Conservation (phyloP, 2,113 vertebrate genomes). For the Hyaena hyaena region DNA sequence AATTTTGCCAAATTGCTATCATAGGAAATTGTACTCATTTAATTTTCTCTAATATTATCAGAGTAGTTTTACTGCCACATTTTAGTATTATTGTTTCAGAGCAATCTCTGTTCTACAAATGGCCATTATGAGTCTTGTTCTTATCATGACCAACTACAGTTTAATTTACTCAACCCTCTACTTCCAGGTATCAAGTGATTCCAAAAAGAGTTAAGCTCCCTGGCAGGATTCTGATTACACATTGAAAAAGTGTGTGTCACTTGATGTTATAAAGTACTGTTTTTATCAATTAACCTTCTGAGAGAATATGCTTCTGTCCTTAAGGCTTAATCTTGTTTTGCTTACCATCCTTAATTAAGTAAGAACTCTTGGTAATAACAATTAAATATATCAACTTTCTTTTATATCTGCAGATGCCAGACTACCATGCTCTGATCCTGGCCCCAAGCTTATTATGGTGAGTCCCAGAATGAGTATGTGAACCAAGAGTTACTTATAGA, state of each 20-base stretch:
- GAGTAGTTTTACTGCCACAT: not conserved
- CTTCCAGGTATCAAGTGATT: conserved; percentile 3
- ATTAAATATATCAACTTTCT: conserved; percentile 18
- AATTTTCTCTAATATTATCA: not conserved
- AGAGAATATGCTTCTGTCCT: not conserved
- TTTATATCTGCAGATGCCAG: not conserved
- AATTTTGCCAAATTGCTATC: not conserved
- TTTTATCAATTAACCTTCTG: conserved; percentile 29
- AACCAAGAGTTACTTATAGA: conserved; percentile 28
- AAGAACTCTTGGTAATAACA: conserved; percentile 27
- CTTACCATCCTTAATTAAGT: conserved; percentile 37
- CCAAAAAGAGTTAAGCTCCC: not conserved
- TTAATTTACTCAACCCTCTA: conserved; percentile 5
- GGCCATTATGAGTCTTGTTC: not conserved
- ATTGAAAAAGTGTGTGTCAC: not conserved
- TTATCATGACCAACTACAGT: conserved; percentile 9
- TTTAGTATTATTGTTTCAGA: conserved; percentile 51
- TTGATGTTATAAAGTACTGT: not conserved
- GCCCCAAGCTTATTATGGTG: not conserved
- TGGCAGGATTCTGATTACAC: not conserved
- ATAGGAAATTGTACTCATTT: not conserved
- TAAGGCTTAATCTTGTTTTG: not conserved
- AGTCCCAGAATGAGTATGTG: not conserved
- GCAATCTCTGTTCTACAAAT: not conserved
- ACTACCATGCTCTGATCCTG: not conserved